Percentiles rank a stretch among this genome's conserved stretches.
Evolutionary conservation across 2,113 vertebrate species (phyloP).

Genomic region (Coreoperca whiteheadi): DNA sequence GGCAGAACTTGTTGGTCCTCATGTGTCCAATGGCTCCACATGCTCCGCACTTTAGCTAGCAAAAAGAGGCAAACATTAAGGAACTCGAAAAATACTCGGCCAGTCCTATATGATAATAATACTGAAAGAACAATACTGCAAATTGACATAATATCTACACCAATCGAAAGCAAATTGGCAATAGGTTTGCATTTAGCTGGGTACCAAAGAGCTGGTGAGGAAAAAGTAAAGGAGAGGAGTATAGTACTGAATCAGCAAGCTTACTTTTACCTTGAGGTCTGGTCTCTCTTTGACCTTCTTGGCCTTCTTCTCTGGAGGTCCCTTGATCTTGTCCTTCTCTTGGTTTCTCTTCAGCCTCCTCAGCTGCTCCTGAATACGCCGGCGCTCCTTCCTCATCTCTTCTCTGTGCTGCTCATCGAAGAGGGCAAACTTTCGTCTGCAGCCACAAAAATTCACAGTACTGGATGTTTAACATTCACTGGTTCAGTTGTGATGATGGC

Average conservation of each 20-base stretch:
- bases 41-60: constrained; percentile 96
- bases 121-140: neutral
- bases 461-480: neutral
- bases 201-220: constrained; percentile 2
- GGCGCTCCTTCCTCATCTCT: constrained; percentile 97
- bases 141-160: neutral
- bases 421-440: constrained; percentile 95
- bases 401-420: constrained; percentile 99
- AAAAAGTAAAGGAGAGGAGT: constrained; percentile 26
- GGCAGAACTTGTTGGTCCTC: constrained; percentile 99
- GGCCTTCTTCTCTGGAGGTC: constrained; percentile 96
- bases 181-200: neutral
- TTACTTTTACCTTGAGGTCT: constrained; percentile 94
- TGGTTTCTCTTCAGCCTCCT: constrained; percentile 96
- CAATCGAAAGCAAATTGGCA: neutral
- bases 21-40: constrained; percentile 99
- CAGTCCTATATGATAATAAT: neutral
- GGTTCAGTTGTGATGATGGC: neutral
- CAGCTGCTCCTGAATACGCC: constrained; percentile 96
- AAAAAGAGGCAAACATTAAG: constrained; percentile 66
- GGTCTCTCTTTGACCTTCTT: constrained; percentile 98
- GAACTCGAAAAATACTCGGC: constrained; percentile 47
- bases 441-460: constrained; percentile 14
- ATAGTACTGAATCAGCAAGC: constrained; percentile 66
- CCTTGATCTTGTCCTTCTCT: constrained; percentile 96